phyloP scores from a whole-genome alignment of 2,797 vertebrate genomes.

The Microctenopoma stevenorrisi region DNA sequence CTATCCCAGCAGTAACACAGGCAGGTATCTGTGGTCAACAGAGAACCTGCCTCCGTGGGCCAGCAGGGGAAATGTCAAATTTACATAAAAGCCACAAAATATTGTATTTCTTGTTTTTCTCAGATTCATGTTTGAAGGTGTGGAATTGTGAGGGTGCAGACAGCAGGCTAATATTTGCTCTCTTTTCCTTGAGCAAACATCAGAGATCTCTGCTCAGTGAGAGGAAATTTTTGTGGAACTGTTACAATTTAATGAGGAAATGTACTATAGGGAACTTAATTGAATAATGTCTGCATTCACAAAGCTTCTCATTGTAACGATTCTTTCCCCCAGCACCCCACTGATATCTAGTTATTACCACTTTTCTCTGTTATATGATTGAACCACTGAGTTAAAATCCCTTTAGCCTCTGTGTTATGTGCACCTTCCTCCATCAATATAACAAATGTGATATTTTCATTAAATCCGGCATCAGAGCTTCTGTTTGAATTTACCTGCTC shows the following conservation, averaged over 20 bases:
- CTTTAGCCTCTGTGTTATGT: slow-evolving; percentile 7
- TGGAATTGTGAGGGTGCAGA: slow-evolving; percentile 48
- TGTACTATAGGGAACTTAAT: slow-evolving; percentile 45
- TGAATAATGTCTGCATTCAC: slow-evolving; percentile 45
- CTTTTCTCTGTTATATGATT: background rate
- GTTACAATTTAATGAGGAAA: slow-evolving; percentile 61
- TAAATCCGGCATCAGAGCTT: slow-evolving; percentile 5
- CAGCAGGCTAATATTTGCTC: slow-evolving; percentile 60
- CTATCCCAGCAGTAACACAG: slow-evolving; percentile 68
- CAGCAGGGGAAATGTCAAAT: slow-evolving; percentile 78
- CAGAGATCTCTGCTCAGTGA: slow-evolving; percentile 42
- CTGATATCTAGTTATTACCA: slow-evolving; percentile 1
- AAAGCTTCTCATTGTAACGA: slow-evolving; percentile 23
- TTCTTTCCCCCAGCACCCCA: background rate
- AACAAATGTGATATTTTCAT: background rate
- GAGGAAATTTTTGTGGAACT: slow-evolving; percentile 44
- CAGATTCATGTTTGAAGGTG: slow-evolving; percentile 58
- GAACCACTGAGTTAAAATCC: background rate
- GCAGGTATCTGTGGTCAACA: slow-evolving; percentile 77
- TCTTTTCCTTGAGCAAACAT: slow-evolving; percentile 53
- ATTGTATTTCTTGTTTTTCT: slow-evolving; percentile 73
- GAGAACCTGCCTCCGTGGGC: slow-evolving; percentile 59
- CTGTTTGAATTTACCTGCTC: slow-evolving; percentile 19
- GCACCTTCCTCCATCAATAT: background rate
- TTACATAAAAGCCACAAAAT: slow-evolving; percentile 79